A percentile compares a stretch with the other conserved stretches of the same genome.
These are phyloP conservation scores for Zosterops japonicus DNA, from an alignment of 2,113 vertebrate species.

Conservation along the genomic window DNA sequence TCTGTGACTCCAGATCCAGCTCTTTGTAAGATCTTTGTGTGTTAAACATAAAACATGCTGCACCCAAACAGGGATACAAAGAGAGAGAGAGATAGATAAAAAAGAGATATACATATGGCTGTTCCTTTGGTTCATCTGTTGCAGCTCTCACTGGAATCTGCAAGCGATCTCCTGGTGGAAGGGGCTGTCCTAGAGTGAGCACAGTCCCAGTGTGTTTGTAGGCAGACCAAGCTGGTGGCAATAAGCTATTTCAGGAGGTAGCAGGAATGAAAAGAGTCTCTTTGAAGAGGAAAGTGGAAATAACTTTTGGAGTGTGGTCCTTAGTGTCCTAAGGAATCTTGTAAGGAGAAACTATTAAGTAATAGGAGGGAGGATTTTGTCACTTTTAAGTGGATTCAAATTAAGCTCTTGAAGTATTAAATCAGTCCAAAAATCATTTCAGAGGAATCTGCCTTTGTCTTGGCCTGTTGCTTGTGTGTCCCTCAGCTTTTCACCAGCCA, in stretches of 20 bases:
- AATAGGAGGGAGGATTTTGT: neutral
- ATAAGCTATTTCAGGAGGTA: neutral
- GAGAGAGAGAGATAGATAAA: neutral
- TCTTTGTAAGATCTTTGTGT: neutral
- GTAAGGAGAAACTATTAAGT: neutral
- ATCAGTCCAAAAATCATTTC: neutral
- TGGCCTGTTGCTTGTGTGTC: fast-evolving
- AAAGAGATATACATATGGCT: neutral
- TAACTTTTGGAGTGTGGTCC: neutral
- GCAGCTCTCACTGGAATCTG: neutral
- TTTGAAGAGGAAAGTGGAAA: neutral
- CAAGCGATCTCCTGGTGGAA: neutral
- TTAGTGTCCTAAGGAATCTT: neutral
- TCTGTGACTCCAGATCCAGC: neutral
- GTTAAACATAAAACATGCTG: neutral
- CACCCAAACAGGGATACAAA: neutral
- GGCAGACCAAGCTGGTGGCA: neutral
- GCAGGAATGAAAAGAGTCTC: neutral
- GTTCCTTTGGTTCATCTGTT: neutral
- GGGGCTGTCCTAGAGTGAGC: neutral
- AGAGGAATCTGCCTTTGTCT: neutral
- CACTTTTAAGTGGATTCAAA: neutral
- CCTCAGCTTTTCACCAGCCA: neutral
- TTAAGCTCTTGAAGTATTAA: neutral
- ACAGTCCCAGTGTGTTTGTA: neutral